Evolutionary conservation across 2,888 invertebrate species (phyloP).

Genomic region (Congeria kusceri): DNA sequence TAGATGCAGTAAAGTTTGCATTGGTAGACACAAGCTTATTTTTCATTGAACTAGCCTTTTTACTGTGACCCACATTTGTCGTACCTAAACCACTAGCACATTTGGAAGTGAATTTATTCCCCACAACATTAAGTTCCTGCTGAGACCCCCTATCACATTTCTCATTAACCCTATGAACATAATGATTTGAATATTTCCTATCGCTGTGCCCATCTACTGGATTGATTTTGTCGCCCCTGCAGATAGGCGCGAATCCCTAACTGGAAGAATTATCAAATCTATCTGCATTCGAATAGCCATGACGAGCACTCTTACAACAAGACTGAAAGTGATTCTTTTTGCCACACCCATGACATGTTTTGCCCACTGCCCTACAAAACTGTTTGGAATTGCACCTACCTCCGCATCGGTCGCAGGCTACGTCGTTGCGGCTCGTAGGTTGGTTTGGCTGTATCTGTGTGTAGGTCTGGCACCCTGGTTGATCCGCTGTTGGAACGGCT

Average conservation of each 20-base stretch:
- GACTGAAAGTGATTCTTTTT: background rate
- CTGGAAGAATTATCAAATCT: background rate
- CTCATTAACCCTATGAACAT: background rate
- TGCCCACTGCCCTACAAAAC: slow-evolving; percentile 10
- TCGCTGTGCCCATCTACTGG: slow-evolving; percentile 28
- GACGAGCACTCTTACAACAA: background rate
- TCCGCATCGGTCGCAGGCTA: slow-evolving; percentile 23
- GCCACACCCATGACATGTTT: slow-evolving; percentile 10
- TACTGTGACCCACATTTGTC: background rate
- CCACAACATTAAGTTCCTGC: background rate
- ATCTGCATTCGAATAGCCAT: background rate
- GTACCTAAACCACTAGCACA: background rate
- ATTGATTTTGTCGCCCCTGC: slow-evolving; percentile 15
- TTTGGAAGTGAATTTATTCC: background rate
- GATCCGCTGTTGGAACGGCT: too few relatives aligned
- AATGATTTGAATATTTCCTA: background rate
- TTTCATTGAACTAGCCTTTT: background rate
- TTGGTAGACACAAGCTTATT: background rate
- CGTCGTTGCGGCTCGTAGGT: background rate
- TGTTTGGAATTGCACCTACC: slow-evolving; percentile 23
- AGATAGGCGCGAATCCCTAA: slow-evolving; percentile 23
- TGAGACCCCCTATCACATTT: background rate
- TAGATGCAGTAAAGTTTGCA: slow-evolving; percentile 40
- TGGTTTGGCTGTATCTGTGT: background rate
- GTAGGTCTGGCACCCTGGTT: too few relatives aligned